Evolutionary conservation across 2,888 invertebrate species (phyloP).

Genomic region (Sisyra nigra): DNA sequence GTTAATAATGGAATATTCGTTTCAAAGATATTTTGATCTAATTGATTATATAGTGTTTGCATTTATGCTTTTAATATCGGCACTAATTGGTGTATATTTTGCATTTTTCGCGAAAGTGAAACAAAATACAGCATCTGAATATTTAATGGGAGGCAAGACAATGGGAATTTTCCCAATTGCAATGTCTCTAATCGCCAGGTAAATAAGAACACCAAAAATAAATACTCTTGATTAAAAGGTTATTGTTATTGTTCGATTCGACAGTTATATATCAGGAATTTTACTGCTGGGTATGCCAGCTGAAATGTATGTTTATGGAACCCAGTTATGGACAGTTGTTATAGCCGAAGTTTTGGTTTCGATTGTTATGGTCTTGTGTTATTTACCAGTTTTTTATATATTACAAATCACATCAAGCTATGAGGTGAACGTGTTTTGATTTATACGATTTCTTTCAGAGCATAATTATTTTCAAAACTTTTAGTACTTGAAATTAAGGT

Average conservation of each 20-base stretch:
- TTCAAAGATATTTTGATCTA: slow-evolving; percentile 32
- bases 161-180: slow-evolving; percentile 68
- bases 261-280: slow-evolving; percentile 58
- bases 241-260: slow-evolving; percentile 8
- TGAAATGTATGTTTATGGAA: slow-evolving; percentile 62
- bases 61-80: slow-evolving; percentile 44
- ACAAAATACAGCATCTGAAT: slow-evolving; percentile 52
- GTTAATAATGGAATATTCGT: too few species aligned
- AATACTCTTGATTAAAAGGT: neutral
- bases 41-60: slow-evolving; percentile 51
- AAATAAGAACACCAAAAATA: slow-evolving; percentile 20
- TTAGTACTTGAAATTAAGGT: slow-evolving; percentile 52
- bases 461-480: too few species aligned
- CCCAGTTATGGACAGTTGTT: slow-evolving; percentile 51
- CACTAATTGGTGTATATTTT: slow-evolving; percentile 51
- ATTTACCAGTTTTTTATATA: slow-evolving; percentile 57
- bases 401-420: slow-evolving; percentile 59
- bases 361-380: slow-evolving; percentile 44
- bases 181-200: slow-evolving; percentile 64
- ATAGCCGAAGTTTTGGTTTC: slow-evolving; percentile 48
- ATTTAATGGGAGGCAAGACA: slow-evolving; percentile 56
- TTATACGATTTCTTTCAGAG: too few species aligned
- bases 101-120: slow-evolving; percentile 51
- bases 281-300: slow-evolving; percentile 55
- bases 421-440: slow-evolving; percentile 34